phyloP scores from a whole-genome alignment of 1,140 invertebrate species.

The Lasaia peninsularis region DNA sequence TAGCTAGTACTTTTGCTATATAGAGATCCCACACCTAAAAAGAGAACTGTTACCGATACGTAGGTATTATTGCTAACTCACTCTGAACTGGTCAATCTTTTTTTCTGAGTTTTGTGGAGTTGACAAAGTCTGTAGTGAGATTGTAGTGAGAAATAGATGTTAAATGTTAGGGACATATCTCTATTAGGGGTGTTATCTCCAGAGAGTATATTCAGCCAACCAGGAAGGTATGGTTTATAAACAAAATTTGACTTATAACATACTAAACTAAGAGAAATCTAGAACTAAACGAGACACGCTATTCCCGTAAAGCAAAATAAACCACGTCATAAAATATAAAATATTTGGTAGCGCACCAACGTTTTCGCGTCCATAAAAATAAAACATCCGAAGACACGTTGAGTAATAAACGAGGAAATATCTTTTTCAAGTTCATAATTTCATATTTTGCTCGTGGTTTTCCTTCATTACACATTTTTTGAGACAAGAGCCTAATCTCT shows the following conservation, averaged over 20 bases:
- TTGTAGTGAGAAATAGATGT: too few species aligned
- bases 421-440: slow-evolving; percentile 53
- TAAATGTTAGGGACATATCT: too few species aligned
- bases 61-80: too few species aligned
- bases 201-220: too few species aligned
- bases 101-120: too few species aligned
- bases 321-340: neutral
- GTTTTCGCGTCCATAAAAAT: slow-evolving; percentile 13
- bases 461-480: slow-evolving; percentile 62
- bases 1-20: too few species aligned
- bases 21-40: too few species aligned
- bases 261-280: neutral
- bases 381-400: slow-evolving; percentile 19
- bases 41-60: too few species aligned
- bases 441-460: slow-evolving; percentile 54
- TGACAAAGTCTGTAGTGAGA: too few species aligned
- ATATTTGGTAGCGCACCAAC: neutral
- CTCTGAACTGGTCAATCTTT: too few species aligned
- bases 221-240: too few species aligned
- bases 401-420: slow-evolving; percentile 46
- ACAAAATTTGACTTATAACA: neutral
- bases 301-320: neutral
- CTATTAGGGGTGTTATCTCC: too few species aligned
- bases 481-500: slow-evolving; percentile 61
- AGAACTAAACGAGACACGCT: neutral